Base-by-base conservation (phyloP, 1,140 invertebrate genomes). In the Ceratoteleas bidentatus region DNA sequence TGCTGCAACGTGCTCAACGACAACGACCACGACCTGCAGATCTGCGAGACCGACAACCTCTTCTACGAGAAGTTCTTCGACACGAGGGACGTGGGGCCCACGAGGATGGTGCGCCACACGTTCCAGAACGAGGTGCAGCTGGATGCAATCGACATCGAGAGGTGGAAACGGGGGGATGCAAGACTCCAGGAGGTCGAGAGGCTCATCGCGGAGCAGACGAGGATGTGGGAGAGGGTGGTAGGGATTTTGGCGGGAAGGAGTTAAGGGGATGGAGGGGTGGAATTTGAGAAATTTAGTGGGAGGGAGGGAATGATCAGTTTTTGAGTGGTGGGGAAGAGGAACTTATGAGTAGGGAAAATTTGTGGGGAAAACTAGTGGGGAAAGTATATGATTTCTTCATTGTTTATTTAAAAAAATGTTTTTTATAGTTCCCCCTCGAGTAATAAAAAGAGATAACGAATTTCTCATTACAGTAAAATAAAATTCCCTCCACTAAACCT, bases 1-100 rank as follows among this genome's bases (percentile, higher is more conserved):
- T 84, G 81, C 43, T 80, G 76, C 53, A 80, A 84, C 68, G 76
- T 83, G 0, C 64, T 83, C 10, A 79, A 83, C 24, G 81, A 83
- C 52, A 79, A 83, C 11, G 81, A 83, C 15, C 76, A 83, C 33
- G 81, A 83, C 8, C 10, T 79, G 13, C 75, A 83, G 40, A 83
- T 75, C 33, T 76, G 81, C 36, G 76, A 79, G n/a, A 75, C 74
- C 0, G 66, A 83, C 36, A 74, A 75, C n/a, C 60, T 60, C 2
- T 83, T 83, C n/a, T 76, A 75, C 24, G 75, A 79, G 3, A 79
- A 79, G 34, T 72, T 83, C 13, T 83, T 79, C 6, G 75, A 83
- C 15, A 64, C 69, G 0, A 47, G 33, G 2, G 75, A 74, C 45
- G 49, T 58, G 0, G 75, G 81, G 0, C 66, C 75, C 0, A 79